Evolutionary conservation across 2,113 vertebrate genomes (phyloP), one percentile per base, ranked within the genome.

Genomic region (Oreochromis niloticus): DNA sequence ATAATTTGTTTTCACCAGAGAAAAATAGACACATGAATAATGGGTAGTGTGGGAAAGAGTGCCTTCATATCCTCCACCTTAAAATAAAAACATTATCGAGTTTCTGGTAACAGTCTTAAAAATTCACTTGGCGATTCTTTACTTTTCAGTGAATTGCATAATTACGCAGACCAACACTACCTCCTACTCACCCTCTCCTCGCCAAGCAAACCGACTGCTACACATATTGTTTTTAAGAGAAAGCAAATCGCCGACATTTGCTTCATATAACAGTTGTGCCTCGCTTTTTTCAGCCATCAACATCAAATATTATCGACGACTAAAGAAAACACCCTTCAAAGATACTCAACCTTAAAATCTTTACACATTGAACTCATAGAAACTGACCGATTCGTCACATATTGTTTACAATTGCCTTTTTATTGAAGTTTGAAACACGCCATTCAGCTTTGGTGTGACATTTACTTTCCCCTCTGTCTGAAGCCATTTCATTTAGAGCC

Each of bases 341-440:
- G 22, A 9, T 3, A 73, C 68, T 32, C 48, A 50, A 87, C 87
- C 56, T 79, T 48, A 56, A 85, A 88, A 78, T 85, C 63, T 81
- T 34, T 66, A 75, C 36, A 78, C 82, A 73, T 32, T 66, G 39
- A 85, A 80, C 19, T 81, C 4, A 10, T 56, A 78, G 78, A 90
- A 90, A 27, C 63, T 73, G 88, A 57, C 75, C 41, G 2, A 14
- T 34, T 71, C 66, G 3, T 79, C 50, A 43, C 80, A 48, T 61
- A 66, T 22, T 81, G 84, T 91, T 95, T 66, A 85, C 79, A 59
- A 80, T 4, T 17, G 19, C 46, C 43, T 90, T 91, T 68, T 89
- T 89, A 84, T 78, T 82, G 83, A 81, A 66, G 89, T 75, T 19
- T 27, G 66, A 84, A 83, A 68, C 79, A 16, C 36, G 82, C 32